Conservation (phyloP, 2,113 vertebrate genomes). For the Phyllostomus hastatus region DNA sequence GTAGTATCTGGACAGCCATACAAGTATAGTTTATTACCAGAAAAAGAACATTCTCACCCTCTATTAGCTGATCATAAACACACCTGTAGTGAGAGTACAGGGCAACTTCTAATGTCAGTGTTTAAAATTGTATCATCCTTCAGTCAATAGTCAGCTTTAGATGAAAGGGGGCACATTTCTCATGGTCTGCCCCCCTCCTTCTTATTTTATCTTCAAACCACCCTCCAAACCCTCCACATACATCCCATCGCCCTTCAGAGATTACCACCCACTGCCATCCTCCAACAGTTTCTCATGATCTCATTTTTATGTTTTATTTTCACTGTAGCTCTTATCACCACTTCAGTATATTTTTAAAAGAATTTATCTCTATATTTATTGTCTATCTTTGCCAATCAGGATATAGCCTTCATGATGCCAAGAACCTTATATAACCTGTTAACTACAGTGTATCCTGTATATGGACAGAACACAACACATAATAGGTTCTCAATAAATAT, state of each 20-base stretch:
- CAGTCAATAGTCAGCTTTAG: background rate
- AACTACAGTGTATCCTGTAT: background rate
- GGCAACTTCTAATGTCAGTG: background rate
- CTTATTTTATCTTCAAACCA: background rate
- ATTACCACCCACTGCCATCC: background rate
- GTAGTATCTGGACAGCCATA: background rate
- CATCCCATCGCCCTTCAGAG: background rate
- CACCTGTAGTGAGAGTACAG: background rate
- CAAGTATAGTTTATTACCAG: background rate
- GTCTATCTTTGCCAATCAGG: background rate
- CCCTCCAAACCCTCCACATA: background rate
- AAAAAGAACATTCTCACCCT: background rate
- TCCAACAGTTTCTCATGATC: background rate
- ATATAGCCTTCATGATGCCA: background rate
- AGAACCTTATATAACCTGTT: background rate
- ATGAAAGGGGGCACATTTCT: background rate
- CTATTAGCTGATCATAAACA: background rate
- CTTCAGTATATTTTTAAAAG: background rate
- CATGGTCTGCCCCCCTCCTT: background rate
- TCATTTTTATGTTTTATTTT: background rate
- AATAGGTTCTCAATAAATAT: background rate
- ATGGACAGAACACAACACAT: background rate
- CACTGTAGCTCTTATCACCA: background rate
- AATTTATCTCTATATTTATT: background rate
- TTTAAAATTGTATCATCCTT: background rate